Conservation (phyloP, 35 echinoderm and acorn worm species). For the Apostichopus japonicus region DNA sequence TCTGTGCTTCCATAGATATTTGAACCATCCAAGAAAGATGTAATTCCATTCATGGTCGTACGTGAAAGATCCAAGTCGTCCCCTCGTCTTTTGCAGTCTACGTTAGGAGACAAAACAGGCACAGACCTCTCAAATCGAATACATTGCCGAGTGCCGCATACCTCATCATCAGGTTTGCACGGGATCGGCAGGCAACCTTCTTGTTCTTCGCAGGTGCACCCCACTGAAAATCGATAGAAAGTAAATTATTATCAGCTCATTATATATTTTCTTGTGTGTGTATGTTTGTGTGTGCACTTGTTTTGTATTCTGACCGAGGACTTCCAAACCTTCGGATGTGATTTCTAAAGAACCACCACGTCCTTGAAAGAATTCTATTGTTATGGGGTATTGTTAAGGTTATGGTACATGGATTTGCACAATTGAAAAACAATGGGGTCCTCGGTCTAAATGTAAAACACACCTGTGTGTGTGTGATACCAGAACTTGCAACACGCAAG, state of each 20-base stretch:
- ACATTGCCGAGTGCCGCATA: not conserved
- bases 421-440: no score
- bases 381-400: no score
- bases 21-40: conserved; percentile 68
- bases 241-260: not conserved
- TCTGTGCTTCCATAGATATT: conserved; percentile 57
- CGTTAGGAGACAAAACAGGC: not conserved
- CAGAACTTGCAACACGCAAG: no score
- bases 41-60: conserved; percentile 60
- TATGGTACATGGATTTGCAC: no score
- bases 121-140: not conserved
- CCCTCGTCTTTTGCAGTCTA: not conserved
- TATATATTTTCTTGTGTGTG: not conserved
- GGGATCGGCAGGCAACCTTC: not conserved
- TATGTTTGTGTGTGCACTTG: no score
- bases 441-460: no score
- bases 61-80: not conserved
- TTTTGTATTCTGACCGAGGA: no score
- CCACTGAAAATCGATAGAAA: not conserved
- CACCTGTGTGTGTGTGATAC: no score
- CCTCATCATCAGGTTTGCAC: not conserved
- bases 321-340: no score
- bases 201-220: not conserved
- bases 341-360: no score
- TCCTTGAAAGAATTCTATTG: no score